Percentiles rank a stretch among this genome's conserved stretches.
Conservation (phyloP, 2,797 vertebrate genomes). For the Acrossocheilus wenchowensis region DNA sequence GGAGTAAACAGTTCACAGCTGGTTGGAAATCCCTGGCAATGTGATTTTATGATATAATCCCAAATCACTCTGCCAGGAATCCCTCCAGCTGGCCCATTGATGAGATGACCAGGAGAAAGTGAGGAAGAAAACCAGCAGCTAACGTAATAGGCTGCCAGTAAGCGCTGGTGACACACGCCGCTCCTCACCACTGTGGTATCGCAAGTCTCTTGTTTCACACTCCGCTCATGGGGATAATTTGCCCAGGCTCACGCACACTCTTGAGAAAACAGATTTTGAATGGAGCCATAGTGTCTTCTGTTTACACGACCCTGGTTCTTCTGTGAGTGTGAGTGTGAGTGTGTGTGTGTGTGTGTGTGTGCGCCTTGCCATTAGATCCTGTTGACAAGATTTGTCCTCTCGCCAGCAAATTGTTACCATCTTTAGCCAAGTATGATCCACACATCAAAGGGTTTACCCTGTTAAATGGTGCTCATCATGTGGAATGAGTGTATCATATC, state of each 20-base stretch:
- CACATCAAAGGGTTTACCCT: slow-evolving; percentile 29
- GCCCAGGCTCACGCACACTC: slow-evolving; percentile 59
- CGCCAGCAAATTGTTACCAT: slow-evolving; percentile 35
- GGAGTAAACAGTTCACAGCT: slow-evolving; percentile 71
- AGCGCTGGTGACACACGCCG: slow-evolving; percentile 2
- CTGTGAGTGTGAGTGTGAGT: slow-evolving; percentile 4
- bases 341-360: slow-evolving; percentile 35
- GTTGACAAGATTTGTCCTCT: slow-evolving; percentile 47
- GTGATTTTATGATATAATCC: slow-evolving; percentile 85
- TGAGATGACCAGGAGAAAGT: slow-evolving; percentile 36
- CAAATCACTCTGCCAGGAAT: slow-evolving; percentile 92
- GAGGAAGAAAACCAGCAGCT: slow-evolving; percentile 32
- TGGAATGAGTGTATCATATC: slow-evolving; percentile 44
- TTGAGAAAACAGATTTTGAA: slow-evolving; percentile 66
- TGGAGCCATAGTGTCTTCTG: slow-evolving; percentile 55
- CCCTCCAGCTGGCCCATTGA: slow-evolving; percentile 80
- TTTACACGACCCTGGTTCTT: slow-evolving; percentile 54
- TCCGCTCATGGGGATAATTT: slow-evolving; percentile 70
- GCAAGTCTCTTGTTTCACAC: slow-evolving; percentile 62
- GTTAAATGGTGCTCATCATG: slow-evolving; percentile 44
- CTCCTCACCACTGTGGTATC: slow-evolving; percentile 28
- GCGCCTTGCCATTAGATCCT: slow-evolving; percentile 31
- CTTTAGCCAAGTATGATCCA: slow-evolving; percentile 31
- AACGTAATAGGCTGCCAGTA: slow-evolving; percentile 52
- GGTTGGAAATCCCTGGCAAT: slow-evolving; percentile 92